Conservation (phyloP, 2,113 vertebrate genomes). For the Poecile atricapillus region DNA sequence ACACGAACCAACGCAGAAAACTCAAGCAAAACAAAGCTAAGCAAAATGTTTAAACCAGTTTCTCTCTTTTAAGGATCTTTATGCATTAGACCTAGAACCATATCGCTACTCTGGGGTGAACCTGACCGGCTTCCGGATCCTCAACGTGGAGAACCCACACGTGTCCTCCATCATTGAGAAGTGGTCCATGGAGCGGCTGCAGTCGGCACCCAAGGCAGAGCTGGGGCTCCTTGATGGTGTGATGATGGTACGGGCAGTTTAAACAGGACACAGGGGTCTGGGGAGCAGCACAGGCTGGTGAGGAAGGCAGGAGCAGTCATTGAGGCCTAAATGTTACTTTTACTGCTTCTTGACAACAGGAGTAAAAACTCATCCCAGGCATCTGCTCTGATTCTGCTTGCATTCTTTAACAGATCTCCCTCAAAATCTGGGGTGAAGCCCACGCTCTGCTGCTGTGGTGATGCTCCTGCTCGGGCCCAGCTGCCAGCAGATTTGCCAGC, state of each 20-base stretch:
- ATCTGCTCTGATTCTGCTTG: background rate
- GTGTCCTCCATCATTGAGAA: slow-evolving; percentile 94
- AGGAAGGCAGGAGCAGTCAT: background rate
- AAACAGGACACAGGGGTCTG: background rate
- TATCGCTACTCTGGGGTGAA: slow-evolving; percentile 98
- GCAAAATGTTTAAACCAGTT: background rate
- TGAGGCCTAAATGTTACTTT: background rate
- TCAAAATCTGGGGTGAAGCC: background rate
- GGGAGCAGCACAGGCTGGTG: fast-evolving
- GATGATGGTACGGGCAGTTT: slow-evolving; percentile 88
- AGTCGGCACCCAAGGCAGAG: slow-evolving; percentile 84
- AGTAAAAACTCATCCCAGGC: background rate
- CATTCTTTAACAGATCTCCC: background rate
- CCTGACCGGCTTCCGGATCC: slow-evolving; percentile 96
- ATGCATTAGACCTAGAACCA: slow-evolving; percentile 95
- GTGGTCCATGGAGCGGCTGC: slow-evolving; percentile 92
- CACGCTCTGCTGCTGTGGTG: background rate
- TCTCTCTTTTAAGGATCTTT: slow-evolving; percentile 86
- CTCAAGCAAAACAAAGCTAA: background rate
- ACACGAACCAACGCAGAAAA: fast-evolving
- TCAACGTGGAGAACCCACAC: slow-evolving; percentile 95
- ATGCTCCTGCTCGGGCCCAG: background rate
- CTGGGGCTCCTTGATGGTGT: slow-evolving; percentile 91
- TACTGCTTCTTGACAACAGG: no score
- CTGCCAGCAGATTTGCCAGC: background rate